Conservation (phyloP, 1,140 invertebrate species). For the Ceratoteleas bidentatus region DNA sequence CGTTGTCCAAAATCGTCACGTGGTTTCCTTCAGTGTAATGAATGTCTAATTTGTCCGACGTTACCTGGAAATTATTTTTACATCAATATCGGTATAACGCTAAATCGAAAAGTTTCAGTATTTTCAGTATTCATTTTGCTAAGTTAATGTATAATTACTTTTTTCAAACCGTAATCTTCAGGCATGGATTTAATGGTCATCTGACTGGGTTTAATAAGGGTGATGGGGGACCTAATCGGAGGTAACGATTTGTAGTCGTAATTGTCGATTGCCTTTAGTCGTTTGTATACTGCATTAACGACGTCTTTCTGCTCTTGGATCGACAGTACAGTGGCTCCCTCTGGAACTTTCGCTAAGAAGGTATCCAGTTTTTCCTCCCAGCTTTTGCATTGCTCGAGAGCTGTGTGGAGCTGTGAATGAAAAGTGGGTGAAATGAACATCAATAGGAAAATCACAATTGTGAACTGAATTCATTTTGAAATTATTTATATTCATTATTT, state of each 20-base stretch:
- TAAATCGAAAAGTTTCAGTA: no score
- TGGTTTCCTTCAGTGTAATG: constrained; percentile 84
- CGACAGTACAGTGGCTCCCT: background rate
- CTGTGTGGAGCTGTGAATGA: constrained; percentile 75
- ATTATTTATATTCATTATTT: no score
- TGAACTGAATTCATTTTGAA: no score
- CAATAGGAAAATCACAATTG: no score
- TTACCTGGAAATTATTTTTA: constrained; percentile 68
- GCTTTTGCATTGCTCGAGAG: constrained; percentile 74
- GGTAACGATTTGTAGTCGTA: constrained; percentile 76
- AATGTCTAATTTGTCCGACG: constrained; percentile 69
- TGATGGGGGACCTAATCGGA: constrained; percentile 83
- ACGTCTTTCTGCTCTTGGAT: constrained; percentile 80
- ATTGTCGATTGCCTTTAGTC: constrained; percentile 82
- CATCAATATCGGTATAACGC: no score
- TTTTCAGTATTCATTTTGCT: no score
- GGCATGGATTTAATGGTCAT: constrained; percentile 79
- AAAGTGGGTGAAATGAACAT: no score
- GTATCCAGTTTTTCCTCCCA: constrained; percentile 77
- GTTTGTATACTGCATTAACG: constrained; percentile 81
- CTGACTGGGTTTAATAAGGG: constrained; percentile 84
- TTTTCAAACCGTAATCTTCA: constrained; percentile 85
- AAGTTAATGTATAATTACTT: constrained; percentile 62
- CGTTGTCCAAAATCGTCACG: constrained; percentile 85
- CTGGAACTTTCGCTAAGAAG: constrained; percentile 56